Conservation (phyloP, 2,797 vertebrate species). For the Chromobotia macracanthus region DNA sequence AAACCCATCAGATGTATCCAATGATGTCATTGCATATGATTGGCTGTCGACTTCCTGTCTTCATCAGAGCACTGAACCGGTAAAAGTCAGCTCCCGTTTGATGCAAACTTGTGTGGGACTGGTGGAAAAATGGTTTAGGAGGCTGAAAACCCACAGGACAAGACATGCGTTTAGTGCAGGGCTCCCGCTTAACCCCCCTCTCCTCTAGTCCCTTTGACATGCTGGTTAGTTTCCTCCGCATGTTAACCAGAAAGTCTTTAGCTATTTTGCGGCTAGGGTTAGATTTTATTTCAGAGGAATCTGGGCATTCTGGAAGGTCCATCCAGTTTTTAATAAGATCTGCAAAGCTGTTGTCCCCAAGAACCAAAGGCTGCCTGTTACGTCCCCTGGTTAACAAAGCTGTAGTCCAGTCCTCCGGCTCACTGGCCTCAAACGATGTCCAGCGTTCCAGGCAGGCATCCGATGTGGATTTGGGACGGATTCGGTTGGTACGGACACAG, state of each 20-base stretch:
- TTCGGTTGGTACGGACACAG: slow-evolving; percentile 78
- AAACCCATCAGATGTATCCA: slow-evolving; percentile 85
- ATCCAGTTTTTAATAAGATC: slow-evolving; percentile 99
- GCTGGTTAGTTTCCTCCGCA: slow-evolving; percentile 86
- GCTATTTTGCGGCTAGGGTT: slow-evolving; percentile 79
- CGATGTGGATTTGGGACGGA: slow-evolving; percentile 91
- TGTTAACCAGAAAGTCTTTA: slow-evolving; percentile 89
- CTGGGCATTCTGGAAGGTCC: slow-evolving; percentile 90
- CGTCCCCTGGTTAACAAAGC: slow-evolving; percentile 89
- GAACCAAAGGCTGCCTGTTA: slow-evolving; percentile 91
- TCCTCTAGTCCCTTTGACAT: slow-evolving; percentile 79
- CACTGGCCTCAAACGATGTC: slow-evolving; percentile 82
- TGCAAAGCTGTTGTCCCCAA: slow-evolving; percentile 97
- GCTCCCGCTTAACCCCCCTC: slow-evolving; percentile 65
- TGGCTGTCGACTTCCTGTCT: slow-evolving; percentile 94
- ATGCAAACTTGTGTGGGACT: slow-evolving; percentile 87
- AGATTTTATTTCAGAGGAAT: slow-evolving; percentile 72
- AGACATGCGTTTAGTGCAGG: slow-evolving; percentile 84
- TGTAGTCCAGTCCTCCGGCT: slow-evolving; percentile 90
- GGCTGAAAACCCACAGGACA: slow-evolving; percentile 85
- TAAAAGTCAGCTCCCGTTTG: slow-evolving; percentile 85
- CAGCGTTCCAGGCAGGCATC: slow-evolving; percentile 93
- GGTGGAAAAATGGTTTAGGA: slow-evolving; percentile 86
- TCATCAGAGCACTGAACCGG: slow-evolving; percentile 88
- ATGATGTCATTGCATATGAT: slow-evolving; percentile 95